Evolutionary conservation across 2,888 invertebrate species (phyloP).

Genomic region (Mactromeris polynyma): DNA sequence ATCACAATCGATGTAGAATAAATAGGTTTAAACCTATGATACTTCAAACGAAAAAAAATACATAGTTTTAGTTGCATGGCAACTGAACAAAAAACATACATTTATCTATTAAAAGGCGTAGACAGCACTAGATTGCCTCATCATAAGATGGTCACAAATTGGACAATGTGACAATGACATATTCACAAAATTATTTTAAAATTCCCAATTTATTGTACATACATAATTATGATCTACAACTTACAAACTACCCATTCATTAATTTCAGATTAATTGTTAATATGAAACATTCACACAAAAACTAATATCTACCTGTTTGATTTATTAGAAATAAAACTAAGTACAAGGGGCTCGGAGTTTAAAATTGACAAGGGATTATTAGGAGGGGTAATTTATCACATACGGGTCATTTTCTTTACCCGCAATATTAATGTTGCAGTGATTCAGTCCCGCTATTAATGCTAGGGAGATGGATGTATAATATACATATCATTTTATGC

Average conservation of each 20-base stretch:
- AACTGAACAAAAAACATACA: too few relatives aligned
- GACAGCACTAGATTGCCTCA: too few relatives aligned
- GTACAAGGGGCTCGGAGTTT: conserved; percentile 48
- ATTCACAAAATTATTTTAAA: too few relatives aligned
- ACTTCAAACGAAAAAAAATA: too few relatives aligned
- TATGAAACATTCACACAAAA: neutral
- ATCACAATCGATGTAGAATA: too few relatives aligned
- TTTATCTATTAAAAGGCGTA: too few relatives aligned
- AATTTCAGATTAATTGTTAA: conserved; percentile 3
- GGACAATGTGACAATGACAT: too few relatives aligned
- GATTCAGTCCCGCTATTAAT: conserved; percentile 58
- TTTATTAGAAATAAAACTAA: conserved; percentile 28
- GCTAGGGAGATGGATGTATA: conserved; percentile 41
- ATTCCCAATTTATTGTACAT: too few relatives aligned
- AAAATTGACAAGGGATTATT: conserved; percentile 71
- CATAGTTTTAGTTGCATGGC: too few relatives aligned
- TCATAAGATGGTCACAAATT: too few relatives aligned
- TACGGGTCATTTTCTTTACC: conserved; percentile 42
- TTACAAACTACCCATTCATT: neutral
- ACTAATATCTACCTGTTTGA: conserved; percentile 4
- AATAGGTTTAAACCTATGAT: too few relatives aligned
- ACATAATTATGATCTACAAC: too few relatives aligned
- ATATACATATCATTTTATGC: conserved; percentile 72
- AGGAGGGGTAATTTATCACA: conserved; percentile 65
- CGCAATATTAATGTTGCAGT: conserved; percentile 63